A percentile compares a stretch with the other conserved stretches of the same genome.
These are phyloP conservation scores for Syngnathoides biaculeatus DNA, from an alignment of 2,113 vertebrate species.

Conservation along the genomic window DNA sequence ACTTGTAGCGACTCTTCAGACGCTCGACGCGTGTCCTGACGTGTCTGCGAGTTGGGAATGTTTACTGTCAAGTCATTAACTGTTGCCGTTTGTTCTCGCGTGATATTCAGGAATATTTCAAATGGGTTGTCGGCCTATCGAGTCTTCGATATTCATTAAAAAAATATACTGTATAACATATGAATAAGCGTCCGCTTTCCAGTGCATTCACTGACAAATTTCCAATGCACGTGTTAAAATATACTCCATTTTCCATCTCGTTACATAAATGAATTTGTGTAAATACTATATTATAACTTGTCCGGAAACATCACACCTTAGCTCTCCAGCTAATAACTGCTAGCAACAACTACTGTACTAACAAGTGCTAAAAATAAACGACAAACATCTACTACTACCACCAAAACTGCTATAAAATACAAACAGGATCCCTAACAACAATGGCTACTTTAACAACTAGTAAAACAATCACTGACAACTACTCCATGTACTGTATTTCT, in stretches of 20 bases:
- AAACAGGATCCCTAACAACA: too few species aligned
- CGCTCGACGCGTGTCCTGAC: conserved; percentile 23
- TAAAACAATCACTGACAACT: too few species aligned
- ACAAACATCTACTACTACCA: too few species aligned
- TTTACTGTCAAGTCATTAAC: conserved; percentile 21
- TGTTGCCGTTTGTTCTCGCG: background rate
- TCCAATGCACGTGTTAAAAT: background rate
- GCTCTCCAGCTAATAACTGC: background rate
- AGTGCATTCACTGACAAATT: background rate
- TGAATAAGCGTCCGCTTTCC: background rate
- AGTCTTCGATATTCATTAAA: background rate
- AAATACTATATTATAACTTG: too few species aligned
- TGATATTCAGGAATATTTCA: conserved; percentile 5
- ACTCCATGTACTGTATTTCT: too few species aligned
- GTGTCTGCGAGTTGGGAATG: conserved; percentile 29
- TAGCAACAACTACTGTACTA: too few species aligned
- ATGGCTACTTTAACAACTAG: too few species aligned
- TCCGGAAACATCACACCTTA: background rate
- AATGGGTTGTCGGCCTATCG: background rate
- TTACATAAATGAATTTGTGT: background rate
- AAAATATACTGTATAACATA: background rate
- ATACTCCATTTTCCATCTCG: too few species aligned
- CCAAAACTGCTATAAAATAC: too few species aligned
- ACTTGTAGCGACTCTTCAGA: background rate
- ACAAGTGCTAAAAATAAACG: too few species aligned